These are phyloP conservation scores for Plecturocebus donacophilus DNA, from an alignment of 2,113 vertebrate species.

Conservation along the genomic window DNA sequence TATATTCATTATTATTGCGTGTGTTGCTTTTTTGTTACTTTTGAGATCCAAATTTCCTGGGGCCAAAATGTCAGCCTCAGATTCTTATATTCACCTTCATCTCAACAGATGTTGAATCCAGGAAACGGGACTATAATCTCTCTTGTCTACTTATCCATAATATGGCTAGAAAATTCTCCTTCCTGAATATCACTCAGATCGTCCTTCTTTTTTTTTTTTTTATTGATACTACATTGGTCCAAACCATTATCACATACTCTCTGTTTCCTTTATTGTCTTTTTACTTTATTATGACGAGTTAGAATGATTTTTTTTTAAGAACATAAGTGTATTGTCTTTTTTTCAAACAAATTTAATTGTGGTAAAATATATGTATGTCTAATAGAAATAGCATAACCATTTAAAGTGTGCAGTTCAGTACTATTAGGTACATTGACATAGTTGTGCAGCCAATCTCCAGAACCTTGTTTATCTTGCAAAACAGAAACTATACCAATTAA, in stretches of 20 bases:
- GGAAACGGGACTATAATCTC: neutral
- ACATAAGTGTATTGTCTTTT: neutral
- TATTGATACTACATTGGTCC: fast-evolving
- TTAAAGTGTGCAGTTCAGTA: neutral
- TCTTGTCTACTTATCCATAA: neutral
- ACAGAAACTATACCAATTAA: neutral
- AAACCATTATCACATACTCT: fast-evolving
- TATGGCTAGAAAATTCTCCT: neutral
- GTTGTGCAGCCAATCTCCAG: neutral
- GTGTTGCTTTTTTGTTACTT: neutral
- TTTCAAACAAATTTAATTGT: neutral
- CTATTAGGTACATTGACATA: neutral
- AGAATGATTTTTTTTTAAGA: neutral
- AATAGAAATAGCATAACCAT: neutral
- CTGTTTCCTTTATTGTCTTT: neutral
- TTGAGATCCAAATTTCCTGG: neutral
- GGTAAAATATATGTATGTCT: neutral
- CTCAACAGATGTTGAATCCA: neutral
- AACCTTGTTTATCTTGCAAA: neutral
- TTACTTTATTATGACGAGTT: neutral
- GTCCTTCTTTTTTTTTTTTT: neutral
- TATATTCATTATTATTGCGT: neutral
- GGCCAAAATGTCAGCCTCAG: neutral
- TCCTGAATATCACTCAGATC: neutral
- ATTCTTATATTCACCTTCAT: neutral